Base-by-base conservation (phyloP, 2,113 vertebrate species). In the Scomber scombrus region DNA sequence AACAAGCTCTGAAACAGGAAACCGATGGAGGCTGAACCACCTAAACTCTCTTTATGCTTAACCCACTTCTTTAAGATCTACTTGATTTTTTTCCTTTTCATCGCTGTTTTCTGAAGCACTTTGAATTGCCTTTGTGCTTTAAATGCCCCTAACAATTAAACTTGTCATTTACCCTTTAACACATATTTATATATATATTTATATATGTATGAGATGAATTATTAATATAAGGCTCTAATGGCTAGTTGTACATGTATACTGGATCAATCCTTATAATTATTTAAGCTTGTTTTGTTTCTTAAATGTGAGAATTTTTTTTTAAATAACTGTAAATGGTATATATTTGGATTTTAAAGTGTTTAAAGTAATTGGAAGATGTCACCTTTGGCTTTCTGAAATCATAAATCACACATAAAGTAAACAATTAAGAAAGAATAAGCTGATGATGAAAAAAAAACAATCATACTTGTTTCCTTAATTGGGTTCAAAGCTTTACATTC, bases 1-100 rank as follows among this genome's bases (percentile, higher is more conserved):
- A 85, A 89, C 89, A 60, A 85, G 90, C 81, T 75, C 80, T 40
- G 0, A 3, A 58, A 49, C 66, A 62, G n/a, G n/a, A n/a, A n/a
- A n/a, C n/a, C 69, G 7, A 18, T 7, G 26, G 34, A 82, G 86
- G 66, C 52, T 51, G 57, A 58, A 62, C 46, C 81, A 43, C 71
- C 63, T 21, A 23, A 54, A 49, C 60, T 56, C 73, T 15, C 78
- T 31, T 63, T 31, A 54, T 61, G 46, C 47, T 40, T 78, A 85
- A 71, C 55, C 77, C 51, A 74, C 66, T 85, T 87, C 51, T 47
- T 45, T 3, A 46, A 66, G 2, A 40, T 1, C 2, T 1, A 19
- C 23, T 52, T 2, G 11, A 15, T 34, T 69, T 60, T 40, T 31
- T 34, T 40, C 31, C 11, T 21, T 69, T 29, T 16, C 58, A 73